Evolutionary conservation across 1,140 invertebrate genomes (phyloP).

Genomic region (Berghia stephanieae): DNA sequence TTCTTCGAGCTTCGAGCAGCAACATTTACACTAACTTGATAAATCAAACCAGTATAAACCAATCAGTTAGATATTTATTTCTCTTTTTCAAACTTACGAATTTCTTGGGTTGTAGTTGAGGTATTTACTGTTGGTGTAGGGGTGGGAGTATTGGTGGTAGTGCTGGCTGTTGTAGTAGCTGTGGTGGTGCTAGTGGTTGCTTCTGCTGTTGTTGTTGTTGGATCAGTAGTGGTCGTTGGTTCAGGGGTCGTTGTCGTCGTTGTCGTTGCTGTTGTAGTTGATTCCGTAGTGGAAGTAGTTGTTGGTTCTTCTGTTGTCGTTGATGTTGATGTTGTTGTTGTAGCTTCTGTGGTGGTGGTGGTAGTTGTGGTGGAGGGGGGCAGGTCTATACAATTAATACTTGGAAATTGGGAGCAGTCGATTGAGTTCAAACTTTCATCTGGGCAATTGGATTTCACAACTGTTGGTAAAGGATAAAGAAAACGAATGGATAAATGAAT

Average conservation of each 20-base stretch:
- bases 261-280: background rate
- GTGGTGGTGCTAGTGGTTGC: background rate
- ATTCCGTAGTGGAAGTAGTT: background rate
- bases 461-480: too few relatives aligned
- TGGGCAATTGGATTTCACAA: constrained; percentile 19
- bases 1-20: too few relatives aligned
- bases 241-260: background rate
- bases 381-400: constrained; percentile 9
- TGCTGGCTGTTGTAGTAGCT: background rate
- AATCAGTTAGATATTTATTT: too few relatives aligned
- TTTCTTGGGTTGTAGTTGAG: too few relatives aligned
- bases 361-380: background rate
- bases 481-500: too few relatives aligned
- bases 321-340: constrained; percentile 2
- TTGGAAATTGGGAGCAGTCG: background rate
- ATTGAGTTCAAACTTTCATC: constrained; percentile 5
- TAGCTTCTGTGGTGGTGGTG: background rate
- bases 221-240: background rate
- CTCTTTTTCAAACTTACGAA: too few relatives aligned
- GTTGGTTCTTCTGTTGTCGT: background rate
- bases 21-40: too few relatives aligned
- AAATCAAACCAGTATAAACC: too few relatives aligned
- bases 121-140: too few relatives aligned
- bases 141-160: background rate
- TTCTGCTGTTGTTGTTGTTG: background rate